Percentiles rank a stretch among this genome's conserved stretches.
phyloP scores from a whole-genome alignment of 2,888 invertebrate species.

The Nasonia oneida region DNA sequence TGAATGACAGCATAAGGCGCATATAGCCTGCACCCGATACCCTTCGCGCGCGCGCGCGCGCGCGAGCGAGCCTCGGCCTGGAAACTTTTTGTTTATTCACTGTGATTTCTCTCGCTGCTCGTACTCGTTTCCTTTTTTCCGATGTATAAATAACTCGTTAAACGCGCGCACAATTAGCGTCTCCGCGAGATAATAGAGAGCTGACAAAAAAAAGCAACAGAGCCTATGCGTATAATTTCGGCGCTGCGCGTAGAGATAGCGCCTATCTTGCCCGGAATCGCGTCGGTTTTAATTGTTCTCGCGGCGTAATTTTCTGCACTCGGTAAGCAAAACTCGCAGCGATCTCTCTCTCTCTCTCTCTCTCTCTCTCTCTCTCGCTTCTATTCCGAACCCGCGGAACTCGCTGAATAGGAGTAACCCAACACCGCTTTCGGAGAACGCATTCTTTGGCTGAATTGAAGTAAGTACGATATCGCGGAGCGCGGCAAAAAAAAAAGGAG shows the following conservation, averaged over 20 bases:
- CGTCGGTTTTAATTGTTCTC: slow-evolving; percentile 13
- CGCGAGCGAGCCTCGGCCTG: neutral
- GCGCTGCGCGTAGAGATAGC: neutral
- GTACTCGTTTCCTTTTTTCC: neutral
- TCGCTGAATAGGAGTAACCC: neutral
- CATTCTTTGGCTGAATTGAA: neutral
- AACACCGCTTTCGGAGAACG: neutral
- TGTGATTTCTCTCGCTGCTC: neutral
- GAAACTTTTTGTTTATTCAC: slow-evolving; percentile 27
- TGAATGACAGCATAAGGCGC: slow-evolving; percentile 32
- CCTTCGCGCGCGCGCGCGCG: neutral
- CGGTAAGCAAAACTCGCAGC: slow-evolving; percentile 7
- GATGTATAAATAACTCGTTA: neutral
- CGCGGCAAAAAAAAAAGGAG: too few species aligned
- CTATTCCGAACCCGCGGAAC: neutral
- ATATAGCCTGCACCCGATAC: slow-evolving; percentile 9
- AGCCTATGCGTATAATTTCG: neutral
- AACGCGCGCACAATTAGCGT: neutral
- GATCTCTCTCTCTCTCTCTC: neutral
- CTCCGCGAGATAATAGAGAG: slow-evolving; percentile 1
- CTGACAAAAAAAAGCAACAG: neutral
- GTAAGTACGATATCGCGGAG: neutral
- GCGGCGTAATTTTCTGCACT: slow-evolving; percentile 6
- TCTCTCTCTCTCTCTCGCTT: neutral
- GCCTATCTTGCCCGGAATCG: neutral